Conservation (phyloP, 2,888 invertebrate genomes). For the Hyposoter dolosus region DNA sequence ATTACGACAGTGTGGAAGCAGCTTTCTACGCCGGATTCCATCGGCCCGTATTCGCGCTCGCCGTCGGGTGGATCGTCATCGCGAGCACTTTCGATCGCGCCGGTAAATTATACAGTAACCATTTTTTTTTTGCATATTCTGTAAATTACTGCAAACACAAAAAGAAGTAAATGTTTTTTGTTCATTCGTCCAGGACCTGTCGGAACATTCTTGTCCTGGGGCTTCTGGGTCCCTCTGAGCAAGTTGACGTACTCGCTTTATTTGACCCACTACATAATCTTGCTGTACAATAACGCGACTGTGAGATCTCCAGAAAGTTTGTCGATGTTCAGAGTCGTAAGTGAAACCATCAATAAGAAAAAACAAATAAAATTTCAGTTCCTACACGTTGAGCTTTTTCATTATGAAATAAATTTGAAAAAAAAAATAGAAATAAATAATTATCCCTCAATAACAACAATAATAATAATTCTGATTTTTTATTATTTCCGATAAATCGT, state of each 20-base stretch:
- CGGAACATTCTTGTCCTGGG: constrained; percentile 78
- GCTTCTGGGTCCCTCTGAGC: constrained; percentile 79
- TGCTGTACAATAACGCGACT: constrained; percentile 76
- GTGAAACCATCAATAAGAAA: constrained; percentile 37
- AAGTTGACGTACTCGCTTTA: constrained; percentile 82
- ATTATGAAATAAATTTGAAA: neutral
- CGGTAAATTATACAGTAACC: constrained; percentile 81
- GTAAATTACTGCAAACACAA: neutral
- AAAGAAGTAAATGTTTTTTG: neutral
- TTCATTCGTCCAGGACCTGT: constrained; percentile 75
- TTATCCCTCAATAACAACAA: neutral
- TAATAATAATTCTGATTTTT: neutral
- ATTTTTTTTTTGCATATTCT: neutral
- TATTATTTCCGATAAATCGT: neutral
- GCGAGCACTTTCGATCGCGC: constrained; percentile 89
- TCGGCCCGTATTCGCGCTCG: constrained; percentile 78
- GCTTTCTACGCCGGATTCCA: constrained; percentile 82
- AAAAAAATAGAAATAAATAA: neutral
- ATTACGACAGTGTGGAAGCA: constrained; percentile 77
- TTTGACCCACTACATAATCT: constrained; percentile 80
- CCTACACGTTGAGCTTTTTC: neutral
- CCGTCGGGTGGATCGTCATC: constrained; percentile 84
- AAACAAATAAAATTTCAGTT: neutral
- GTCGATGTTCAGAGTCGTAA: constrained; percentile 74
- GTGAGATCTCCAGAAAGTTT: constrained; percentile 74